Base-by-base conservation (phyloP, 2,888 invertebrate genomes). In the Ctenicera cuprea region DNA sequence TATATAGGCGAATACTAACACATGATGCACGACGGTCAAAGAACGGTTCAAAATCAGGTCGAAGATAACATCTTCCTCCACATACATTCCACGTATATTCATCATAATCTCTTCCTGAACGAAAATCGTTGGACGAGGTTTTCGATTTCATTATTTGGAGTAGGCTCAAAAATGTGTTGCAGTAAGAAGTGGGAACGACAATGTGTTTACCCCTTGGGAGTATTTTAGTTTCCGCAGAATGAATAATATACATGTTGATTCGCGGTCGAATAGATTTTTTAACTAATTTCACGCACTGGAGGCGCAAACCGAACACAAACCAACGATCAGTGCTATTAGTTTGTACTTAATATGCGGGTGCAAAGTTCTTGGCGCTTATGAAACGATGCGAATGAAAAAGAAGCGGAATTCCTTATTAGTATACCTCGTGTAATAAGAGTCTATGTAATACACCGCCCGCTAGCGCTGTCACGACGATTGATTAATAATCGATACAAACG, bases 401-500 rank as follows among this genome's bases (percentile, higher is more conserved):
- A 59, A 59, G 45, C 26, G 62, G 43, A 62, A 45, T 45, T 62
- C 62, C 62, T 62, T 62, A 62, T 62, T 62, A 62, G 62, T 62
- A 62, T 41, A 62, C 26, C 62, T 62, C 62, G 30, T 45, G 43
- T 45, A 62, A 62, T 62, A 41, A 62, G 62, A 41, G 45, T 62
- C 43, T 62, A 45, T 62, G 43, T 62, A 62, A 75, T 54, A 64
- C 75, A 75, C 74, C 69, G 65, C 75, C 76, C 71, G 74, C 76
- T 59, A 66, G 70, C 64, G 64, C 73, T 77, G 75, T 75, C 77
- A 74, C 59, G 62, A 61, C 71, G 74, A 78, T 75, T 78, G 77
- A 78, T 78, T 78, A 78, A 75, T 77, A 77, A 77, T 77, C 77
- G 74, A 76, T 77, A 71, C 57, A 61, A 76, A 70, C 71, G 76